phyloP scores from a whole-genome alignment of 2,888 invertebrate genomes.

The Allophyes oxyacanthae region DNA sequence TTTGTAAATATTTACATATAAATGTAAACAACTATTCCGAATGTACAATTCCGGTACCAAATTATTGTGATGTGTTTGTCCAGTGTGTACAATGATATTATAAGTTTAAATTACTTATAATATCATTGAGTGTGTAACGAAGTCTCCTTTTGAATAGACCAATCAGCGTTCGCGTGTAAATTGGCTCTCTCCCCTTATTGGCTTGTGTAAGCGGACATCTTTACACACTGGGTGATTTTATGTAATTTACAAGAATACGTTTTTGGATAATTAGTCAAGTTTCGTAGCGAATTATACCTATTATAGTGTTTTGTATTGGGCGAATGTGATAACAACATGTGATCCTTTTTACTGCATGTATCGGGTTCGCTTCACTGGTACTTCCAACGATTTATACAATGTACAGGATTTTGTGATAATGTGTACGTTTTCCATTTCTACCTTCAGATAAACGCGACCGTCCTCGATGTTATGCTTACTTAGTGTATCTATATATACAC shows the following conservation, averaged over 20 bases:
- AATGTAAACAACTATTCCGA: slow-evolving; percentile 21
- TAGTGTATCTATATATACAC: slow-evolving; percentile 32
- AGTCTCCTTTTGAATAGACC: slow-evolving; percentile 5
- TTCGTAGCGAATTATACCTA: slow-evolving; percentile 58
- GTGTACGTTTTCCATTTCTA: slow-evolving; percentile 52
- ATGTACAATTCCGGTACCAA: slow-evolving; percentile 23
- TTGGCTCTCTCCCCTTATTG: slow-evolving; percentile 1
- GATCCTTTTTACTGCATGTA: slow-evolving; percentile 55
- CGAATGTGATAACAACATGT: slow-evolving; percentile 65
- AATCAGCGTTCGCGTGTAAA: slow-evolving; percentile 4
- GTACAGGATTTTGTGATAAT: slow-evolving; percentile 65
- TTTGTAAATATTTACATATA: slow-evolving; percentile 44
- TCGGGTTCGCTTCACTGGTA: slow-evolving; percentile 45
- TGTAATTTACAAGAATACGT: slow-evolving; percentile 15
- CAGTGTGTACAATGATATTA: too few relatives aligned
- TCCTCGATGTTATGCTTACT: slow-evolving; percentile 63
- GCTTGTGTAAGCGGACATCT: slow-evolving; percentile 1
- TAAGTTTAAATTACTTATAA: too few relatives aligned
- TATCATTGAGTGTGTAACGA: too few relatives aligned
- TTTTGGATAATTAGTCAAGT: slow-evolving; percentile 32
- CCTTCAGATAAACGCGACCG: slow-evolving; percentile 66
- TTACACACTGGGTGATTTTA: slow-evolving; percentile 17
- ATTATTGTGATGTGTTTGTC: slow-evolving; percentile 20
- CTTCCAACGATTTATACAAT: slow-evolving; percentile 51
- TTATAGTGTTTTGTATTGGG: slow-evolving; percentile 60